Evolutionary conservation across 2,888 invertebrate genomes (phyloP), one percentile per base, ranked within the genome.

Genomic region (Chrysotoxum bicinctum): DNA sequence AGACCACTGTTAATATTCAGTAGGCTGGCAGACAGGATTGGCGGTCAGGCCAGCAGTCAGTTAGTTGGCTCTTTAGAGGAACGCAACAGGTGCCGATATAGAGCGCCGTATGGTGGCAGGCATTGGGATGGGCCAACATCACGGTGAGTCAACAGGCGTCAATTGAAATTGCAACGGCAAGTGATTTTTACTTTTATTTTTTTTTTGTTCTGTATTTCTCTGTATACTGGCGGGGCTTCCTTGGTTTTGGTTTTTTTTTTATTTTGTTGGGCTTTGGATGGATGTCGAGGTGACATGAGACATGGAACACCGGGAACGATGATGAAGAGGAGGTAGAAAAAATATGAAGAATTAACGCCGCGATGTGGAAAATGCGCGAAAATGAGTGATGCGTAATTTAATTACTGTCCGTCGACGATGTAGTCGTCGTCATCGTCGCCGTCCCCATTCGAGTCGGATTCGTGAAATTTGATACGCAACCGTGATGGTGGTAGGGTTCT

Each of bases 281-380:
- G 26, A 58, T 64, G 76, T 48, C 23, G 69, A 54, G 72, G 62
- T 54, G 62, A 54, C 19, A 75, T 40, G 19, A 19, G 50, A 16
- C 43, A 68, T 68, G 66, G 58, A 52, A 72, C 72, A 72, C 60
- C 62, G 12, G 16, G 64, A 64, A 43, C 23, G 12, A 50, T n/a
- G 52, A 21, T 62, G 40, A 30, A 50, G 16, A 23, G 9, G 19
- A 35, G 40, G 66, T 37, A 37, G 48, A 56, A 30, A 45, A 48
- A 21, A 52, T 35, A 35, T 40, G 40, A 60, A 60, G 72, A 86
- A 84, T 87, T 79, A 80, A 79, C 84, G 79, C 87, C 87, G 84
- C 87, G 87, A 87, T 56, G 84, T 87, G 87, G 84, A 87, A 87
- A 84, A 84, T 87, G 84, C 87, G 87, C 87, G 87, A 87, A 87